A percentile compares a stretch with the other conserved stretches of the same genome.
Evolutionary conservation across 2,888 invertebrate species (phyloP).

Genomic region (Dryococelus australis): DNA sequence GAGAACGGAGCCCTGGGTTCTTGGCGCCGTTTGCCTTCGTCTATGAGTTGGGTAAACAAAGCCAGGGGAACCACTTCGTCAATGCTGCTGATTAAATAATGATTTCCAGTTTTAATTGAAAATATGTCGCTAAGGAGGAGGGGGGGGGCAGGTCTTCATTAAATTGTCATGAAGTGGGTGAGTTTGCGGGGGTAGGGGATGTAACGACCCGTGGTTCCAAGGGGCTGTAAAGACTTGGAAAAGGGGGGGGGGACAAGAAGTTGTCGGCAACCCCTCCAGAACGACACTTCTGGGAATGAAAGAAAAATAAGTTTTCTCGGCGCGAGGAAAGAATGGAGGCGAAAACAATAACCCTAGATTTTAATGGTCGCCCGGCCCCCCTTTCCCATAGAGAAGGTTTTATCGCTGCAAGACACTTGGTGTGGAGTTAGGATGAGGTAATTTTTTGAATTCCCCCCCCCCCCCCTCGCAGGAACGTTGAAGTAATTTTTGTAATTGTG

Average conservation of each 20-base stretch:
- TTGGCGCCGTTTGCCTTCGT: neutral
- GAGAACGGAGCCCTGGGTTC: neutral
- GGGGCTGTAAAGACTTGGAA: neutral
- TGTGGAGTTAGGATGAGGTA: neutral
- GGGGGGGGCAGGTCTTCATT: conserved; percentile 24
- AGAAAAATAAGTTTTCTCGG: conserved; percentile 30
- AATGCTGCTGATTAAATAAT: conserved; percentile 38
- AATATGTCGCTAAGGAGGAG: conserved; percentile 32
- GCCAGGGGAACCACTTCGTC: neutral
- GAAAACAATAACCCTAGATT: conserved; percentile 30
- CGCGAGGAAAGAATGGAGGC: neutral
- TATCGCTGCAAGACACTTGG: conserved; percentile 23
- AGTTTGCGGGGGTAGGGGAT: neutral
- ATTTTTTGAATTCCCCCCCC: neutral
- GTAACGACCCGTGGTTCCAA: no score
- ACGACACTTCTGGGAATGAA: conserved; percentile 34
- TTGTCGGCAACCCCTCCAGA: conserved; percentile 5
- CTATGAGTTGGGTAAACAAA: neutral
- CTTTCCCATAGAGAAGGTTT: neutral
- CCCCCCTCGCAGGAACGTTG: neutral
- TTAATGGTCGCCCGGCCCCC: neutral
- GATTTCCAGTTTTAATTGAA: conserved; percentile 40
- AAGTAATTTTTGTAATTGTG: conserved; percentile 29
- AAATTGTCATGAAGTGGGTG: conserved; percentile 30
- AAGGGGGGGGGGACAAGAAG: neutral